Conservation (phyloP, 2,797 vertebrate genomes). For the Schizopygopsis pylzovi region DNA sequence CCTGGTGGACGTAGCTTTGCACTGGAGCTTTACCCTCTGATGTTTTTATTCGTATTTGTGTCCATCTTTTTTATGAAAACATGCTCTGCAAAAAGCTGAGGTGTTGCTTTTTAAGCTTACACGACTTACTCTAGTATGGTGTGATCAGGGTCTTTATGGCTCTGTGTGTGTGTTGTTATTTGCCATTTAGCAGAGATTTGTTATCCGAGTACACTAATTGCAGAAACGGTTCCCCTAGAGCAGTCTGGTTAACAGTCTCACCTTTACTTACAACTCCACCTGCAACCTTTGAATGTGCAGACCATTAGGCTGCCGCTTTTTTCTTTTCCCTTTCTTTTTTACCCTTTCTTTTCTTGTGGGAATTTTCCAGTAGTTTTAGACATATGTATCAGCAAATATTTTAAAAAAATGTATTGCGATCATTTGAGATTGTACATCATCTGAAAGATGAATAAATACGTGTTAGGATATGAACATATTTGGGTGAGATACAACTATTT, state of each 20-base stretch:
- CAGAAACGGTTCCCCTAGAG: slow-evolving; percentile 16
- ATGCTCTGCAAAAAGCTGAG: neutral
- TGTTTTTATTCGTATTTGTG: slow-evolving; percentile 41
- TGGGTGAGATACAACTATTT: neutral
- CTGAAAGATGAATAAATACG: no score
- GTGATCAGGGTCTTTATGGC: neutral
- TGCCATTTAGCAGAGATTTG: slow-evolving; percentile 33
- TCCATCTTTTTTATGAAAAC: slow-evolving; percentile 5
- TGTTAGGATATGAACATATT: neutral
- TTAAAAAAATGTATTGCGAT: no score
- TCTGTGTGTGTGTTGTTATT: slow-evolving; percentile 13
- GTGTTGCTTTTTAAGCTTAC: slow-evolving; percentile 24
- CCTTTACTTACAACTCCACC: slow-evolving; percentile 24
- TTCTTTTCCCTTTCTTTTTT: neutral
- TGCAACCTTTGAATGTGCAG: neutral
- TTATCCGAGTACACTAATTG: slow-evolving; percentile 33
- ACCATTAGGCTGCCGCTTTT: neutral
- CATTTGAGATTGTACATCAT: no score
- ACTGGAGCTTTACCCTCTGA: slow-evolving; percentile 44
- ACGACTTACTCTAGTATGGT: neutral
- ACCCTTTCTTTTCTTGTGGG: neutral
- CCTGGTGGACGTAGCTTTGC: slow-evolving; percentile 44
- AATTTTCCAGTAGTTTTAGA: neutral
- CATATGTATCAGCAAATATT: neutral
- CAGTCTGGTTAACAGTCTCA: slow-evolving; percentile 22